Evolutionary conservation across 2,113 vertebrate species (phyloP).

Genomic region (Oceanodroma tethys): DNA sequence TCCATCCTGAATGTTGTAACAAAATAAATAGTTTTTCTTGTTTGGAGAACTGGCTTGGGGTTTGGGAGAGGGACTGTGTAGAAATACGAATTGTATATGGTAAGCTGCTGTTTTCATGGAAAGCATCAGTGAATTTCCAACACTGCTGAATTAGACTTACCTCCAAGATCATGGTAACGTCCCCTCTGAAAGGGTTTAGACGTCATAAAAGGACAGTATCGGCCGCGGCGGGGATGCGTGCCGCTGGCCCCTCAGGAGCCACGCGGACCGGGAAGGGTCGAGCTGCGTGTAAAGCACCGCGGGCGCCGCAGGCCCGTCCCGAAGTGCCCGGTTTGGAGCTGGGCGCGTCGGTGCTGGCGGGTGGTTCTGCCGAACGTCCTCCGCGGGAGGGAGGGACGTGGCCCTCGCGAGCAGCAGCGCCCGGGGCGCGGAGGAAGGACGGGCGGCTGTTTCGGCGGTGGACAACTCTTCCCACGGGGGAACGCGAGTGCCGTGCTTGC

Average conservation of each 20-base stretch:
- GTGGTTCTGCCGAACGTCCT: too few relatives aligned
- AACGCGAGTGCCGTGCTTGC: accelerated
- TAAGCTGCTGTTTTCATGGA: background rate
- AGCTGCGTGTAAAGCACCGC: background rate
- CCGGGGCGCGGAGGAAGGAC: background rate
- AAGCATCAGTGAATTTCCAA: background rate
- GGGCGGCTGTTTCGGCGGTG: background rate
- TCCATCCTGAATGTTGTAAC: background rate
- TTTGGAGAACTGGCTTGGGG: background rate
- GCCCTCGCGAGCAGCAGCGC: background rate
- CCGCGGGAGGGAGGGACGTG: accelerated
- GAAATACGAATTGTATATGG: background rate
- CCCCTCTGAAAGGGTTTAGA: background rate
- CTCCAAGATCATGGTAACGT: too few relatives aligned
- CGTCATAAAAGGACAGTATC: accelerated
- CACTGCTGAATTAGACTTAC: too few relatives aligned
- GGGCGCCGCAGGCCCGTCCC: too few relatives aligned
- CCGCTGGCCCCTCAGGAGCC: too few relatives aligned
- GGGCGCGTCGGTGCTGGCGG: too few relatives aligned
- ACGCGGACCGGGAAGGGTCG: accelerated
- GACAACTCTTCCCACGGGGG: background rate
- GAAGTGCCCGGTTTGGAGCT: too few relatives aligned
- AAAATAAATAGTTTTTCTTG: background rate
- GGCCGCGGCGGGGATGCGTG: background rate
- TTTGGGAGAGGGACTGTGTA: background rate